These are phyloP conservation scores for Oxyteleia sp. DNA, from an alignment of 2,888 invertebrate species.

Conservation along the genomic window DNA sequence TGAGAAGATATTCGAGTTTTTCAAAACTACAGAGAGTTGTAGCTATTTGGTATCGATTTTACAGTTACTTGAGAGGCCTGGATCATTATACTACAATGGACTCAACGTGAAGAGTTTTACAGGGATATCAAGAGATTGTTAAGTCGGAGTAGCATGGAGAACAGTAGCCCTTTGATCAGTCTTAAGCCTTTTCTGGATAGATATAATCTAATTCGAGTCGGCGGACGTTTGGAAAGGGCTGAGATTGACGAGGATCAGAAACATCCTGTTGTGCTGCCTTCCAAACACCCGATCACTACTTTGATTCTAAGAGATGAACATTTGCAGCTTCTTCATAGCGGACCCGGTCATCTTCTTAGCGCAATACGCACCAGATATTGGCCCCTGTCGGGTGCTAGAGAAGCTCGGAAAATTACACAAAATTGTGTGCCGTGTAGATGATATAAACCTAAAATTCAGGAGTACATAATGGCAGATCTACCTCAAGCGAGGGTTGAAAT, in stretches of 20 bases:
- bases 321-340: not conserved
- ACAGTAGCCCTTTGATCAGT: not conserved
- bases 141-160: not conserved
- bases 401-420: conserved; percentile 36
- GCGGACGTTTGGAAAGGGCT: conserved; percentile 5
- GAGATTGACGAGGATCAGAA: conserved; percentile 5
- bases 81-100: conserved; percentile 3
- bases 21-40: conserved; percentile 16
- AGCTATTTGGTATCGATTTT: conserved; percentile 5
- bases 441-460: conserved; percentile 27
- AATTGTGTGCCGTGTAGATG: conserved; percentile 53
- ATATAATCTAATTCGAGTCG: conserved; percentile 2
- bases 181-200: conserved; percentile 10
- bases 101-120: not conserved
- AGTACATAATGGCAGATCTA: conserved; percentile 49
- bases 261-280: conserved; percentile 1
- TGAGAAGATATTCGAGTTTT: conserved; percentile 2
- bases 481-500: conserved; percentile 26
- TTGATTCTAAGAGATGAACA: conserved; percentile 7
- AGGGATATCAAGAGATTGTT: not conserved
- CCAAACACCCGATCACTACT: conserved; percentile 14
- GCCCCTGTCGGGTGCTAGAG: conserved; percentile 2
- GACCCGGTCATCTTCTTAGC: not conserved
- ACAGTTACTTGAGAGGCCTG: not conserved
- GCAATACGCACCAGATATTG: not conserved